Evolutionary conservation across 2,888 invertebrate species (phyloP), one percentile per base, ranked within the genome.

Genomic region (Elegia similella): DNA sequence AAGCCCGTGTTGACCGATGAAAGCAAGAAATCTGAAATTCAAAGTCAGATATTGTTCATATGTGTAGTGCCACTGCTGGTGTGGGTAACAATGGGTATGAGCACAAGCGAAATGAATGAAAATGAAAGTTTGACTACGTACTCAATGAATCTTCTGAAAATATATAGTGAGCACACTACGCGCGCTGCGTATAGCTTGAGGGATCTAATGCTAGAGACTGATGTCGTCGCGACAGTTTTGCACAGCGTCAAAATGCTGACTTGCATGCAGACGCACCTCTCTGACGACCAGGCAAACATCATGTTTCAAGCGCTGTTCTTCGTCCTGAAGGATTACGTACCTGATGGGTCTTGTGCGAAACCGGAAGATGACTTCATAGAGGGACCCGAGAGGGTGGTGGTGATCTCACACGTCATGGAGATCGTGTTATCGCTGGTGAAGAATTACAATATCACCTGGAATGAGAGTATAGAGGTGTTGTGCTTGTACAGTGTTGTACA

Each of bases 391-490:
- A 86, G 80, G 55, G 74, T 84, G 6, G 68, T 81, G 44, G 93
- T 95, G 29, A 84, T 95, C 73, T 93, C 93, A 8, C 92, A 94
- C n/a, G 89, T 95, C 0, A 80, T 96, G 58, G 94, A 95, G 58
- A 93, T 93, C 0, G 83, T 96, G 10, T 88, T 93, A 17, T 88
- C 92, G 0, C 84, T 96, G 46, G 94, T 96, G 5, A 93, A 94
- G 59, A 93, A 94, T 50, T 95, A 95, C 66, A 93, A 94, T 61
- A 94, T 96, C 12, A 94, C 94, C 34, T 96, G 96, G 96, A 93
- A 94, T 58, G 95, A 96, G 67, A 95, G 95, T 58, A 90, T 96
- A 2, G 96, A 96, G 86, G 94, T 95, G 0, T 92, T 95, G 59
- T 95, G 95, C 64, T 84, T 96, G 10, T 88, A 89, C 58, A 79